Evolutionary conservation across 1,140 invertebrate species (phyloP), one percentile per base, ranked within the genome.

Genomic region (Anoplophora glabripennis): DNA sequence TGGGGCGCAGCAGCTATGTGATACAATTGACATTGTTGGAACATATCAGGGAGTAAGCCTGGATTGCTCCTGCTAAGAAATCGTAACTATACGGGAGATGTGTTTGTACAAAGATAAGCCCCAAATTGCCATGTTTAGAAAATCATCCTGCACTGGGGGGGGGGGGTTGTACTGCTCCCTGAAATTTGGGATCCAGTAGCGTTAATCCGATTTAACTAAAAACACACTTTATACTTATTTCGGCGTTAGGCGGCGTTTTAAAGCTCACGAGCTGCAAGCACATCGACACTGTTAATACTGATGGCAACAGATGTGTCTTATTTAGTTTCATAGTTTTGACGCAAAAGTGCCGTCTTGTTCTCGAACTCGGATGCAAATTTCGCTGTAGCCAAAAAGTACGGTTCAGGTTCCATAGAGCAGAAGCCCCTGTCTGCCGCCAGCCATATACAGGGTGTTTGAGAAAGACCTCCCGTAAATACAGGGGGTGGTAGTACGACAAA

Each of bases 121-220:
- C 53, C 65, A 71, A 71, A 71, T 71, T 71, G 69, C 59, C 63
- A 53, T 65, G 64, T 68, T 65, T 65, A 65, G 64, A 68, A 69
- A 69, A 69, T 69, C 65, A 65, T 57, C 63, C 47, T 49, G 59
- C 66, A 61, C 57, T 64, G 48, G 59, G n/a, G n/a, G n/a, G n/a
- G n/a, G n/a, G n/a, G n/a, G 21, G 38, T 56, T 64, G 45, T 64
- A 61, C 52, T 59, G 48, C 47, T 61, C 58, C 47, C 51, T 35
- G 18, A 40, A 28, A 57, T 51, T 53, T n/a, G n/a, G 49, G 41
- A 41, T 58, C 45, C 52, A 59, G 38, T 51, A 48, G 56, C 51
- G 33, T 45, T 58, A 68, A 68, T 59, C 66, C 60, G 57, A 63
- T 63, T 65, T 63, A 49, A 57, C 66, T 68, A 61, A 68, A 68